Evolutionary conservation across 2,888 invertebrate species (phyloP).

Genomic region (Drosophila phalerata): DNA sequence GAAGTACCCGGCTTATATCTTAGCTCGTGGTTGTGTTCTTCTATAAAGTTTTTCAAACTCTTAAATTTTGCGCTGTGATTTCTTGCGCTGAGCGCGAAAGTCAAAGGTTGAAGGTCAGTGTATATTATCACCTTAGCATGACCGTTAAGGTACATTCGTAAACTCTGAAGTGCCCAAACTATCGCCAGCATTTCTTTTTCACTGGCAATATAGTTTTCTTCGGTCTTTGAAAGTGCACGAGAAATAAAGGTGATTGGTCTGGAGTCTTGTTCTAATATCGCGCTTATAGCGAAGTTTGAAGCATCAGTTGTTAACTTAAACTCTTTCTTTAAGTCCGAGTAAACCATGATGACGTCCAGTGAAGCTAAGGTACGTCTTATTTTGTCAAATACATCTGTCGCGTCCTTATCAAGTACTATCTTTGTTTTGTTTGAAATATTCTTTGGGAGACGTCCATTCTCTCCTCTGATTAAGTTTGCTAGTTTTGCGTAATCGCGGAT

Average conservation of each 20-base stretch:
- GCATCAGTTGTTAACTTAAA: too few species aligned
- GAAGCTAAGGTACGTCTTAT: too few species aligned
- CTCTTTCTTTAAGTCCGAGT: too few species aligned
- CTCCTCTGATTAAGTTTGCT: constrained; percentile 30
- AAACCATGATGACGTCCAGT: too few species aligned
- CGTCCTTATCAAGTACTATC: too few species aligned
- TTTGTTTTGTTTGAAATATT: constrained; percentile 26
- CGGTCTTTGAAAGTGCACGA: neutral
- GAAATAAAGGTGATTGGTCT: neutral
- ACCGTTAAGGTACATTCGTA: constrained; percentile 3
- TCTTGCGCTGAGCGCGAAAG: neutral
- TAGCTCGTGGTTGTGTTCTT: too few species aligned
- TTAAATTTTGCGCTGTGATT: neutral
- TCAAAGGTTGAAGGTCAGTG: constrained; percentile 3
- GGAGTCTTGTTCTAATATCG: too few species aligned
- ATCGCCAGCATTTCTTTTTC: neutral
- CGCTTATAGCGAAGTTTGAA: too few species aligned
- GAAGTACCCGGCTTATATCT: too few species aligned
- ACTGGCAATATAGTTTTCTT: neutral
- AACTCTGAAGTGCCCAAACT: neutral
- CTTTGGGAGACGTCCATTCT: constrained; percentile 40
- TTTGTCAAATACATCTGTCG: too few species aligned
- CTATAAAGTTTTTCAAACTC: too few species aligned
- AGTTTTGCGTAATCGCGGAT: neutral
- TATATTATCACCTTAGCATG: neutral